These are phyloP conservation scores for Cebus imitator DNA, from an alignment of 2,113 vertebrate genomes.

Conservation along the genomic window DNA sequence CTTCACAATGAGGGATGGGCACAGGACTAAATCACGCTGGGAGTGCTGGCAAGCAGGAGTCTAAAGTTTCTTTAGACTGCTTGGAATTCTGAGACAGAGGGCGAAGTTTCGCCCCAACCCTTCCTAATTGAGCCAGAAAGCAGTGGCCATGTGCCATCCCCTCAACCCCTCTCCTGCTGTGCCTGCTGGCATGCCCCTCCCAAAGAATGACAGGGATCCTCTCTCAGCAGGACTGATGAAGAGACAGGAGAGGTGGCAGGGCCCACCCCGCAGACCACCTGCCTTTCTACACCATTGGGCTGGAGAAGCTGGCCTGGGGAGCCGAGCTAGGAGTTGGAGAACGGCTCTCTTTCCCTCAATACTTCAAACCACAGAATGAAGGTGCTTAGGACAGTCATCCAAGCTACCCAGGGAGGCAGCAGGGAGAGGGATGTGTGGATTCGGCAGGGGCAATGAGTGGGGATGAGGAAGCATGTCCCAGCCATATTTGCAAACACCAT, in stretches of 20 bases:
- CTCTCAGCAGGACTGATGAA: background rate
- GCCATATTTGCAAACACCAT: fast-evolving
- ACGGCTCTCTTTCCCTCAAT: background rate
- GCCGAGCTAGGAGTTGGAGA: background rate
- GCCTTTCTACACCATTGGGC: background rate
- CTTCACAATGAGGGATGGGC: background rate
- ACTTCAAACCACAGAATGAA: background rate
- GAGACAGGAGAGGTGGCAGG: background rate
- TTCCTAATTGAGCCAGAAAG: background rate
- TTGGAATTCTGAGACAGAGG: background rate
- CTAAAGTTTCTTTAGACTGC: background rate
- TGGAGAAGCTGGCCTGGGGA: background rate
- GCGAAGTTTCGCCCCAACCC: background rate
- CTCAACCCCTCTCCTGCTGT: background rate
- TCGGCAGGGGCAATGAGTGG: background rate
- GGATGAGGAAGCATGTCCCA: fast-evolving
- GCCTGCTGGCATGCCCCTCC: background rate
- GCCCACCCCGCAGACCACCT: background rate
- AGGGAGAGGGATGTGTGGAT: background rate
- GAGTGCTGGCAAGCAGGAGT: background rate
- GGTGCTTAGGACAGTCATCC: background rate
- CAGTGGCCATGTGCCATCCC: fast-evolving
- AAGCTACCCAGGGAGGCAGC: background rate
- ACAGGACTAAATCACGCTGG: background rate
- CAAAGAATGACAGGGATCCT: background rate